These are phyloP conservation scores for Camponotus vicinus DNA, from an alignment of 1,140 invertebrate species.

Conservation along the genomic window DNA sequence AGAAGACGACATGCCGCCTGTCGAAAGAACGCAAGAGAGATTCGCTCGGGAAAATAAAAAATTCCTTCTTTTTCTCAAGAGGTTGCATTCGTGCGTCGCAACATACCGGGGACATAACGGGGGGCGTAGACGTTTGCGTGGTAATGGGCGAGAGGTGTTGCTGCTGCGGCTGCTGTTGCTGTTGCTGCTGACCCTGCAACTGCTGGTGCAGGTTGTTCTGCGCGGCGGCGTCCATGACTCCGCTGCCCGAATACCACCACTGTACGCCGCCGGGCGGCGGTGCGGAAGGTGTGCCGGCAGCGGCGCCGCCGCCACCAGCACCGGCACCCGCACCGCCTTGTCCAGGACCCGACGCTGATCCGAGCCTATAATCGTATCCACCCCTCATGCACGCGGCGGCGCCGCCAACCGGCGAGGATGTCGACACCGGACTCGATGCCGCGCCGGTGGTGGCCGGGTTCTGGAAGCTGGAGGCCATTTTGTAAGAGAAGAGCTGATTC, in stretches of 20 bases:
- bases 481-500: constrained; percentile 92
- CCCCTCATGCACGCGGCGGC: constrained; percentile 81
- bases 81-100: constrained; percentile 66
- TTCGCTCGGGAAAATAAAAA: background rate
- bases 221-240: constrained; percentile 85
- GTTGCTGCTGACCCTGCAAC: constrained; percentile 84
- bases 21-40: constrained; percentile 17
- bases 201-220: constrained; percentile 87
- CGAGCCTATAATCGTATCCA: constrained; percentile 89
- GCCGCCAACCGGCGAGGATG: constrained; percentile 83
- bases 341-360: constrained; percentile 80
- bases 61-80: background rate
- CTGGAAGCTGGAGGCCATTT: constrained; percentile 93
- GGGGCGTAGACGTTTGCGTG: constrained; percentile 83
- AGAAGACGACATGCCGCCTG: background rate
- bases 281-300: constrained; percentile 84
- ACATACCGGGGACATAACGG: constrained; percentile 84
- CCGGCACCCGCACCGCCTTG: constrained; percentile 74
- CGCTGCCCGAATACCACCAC: constrained; percentile 88
- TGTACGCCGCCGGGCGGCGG: constrained; percentile 87
- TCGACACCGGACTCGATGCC: constrained; percentile 84
- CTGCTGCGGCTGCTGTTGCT: constrained; percentile 85
- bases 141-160: constrained; percentile 85
- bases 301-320: constrained; percentile 83
- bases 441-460: constrained; percentile 88